A percentile compares a stretch with the other conserved stretches of the same genome.
phyloP scores from a whole-genome alignment of 2,888 invertebrate species.

The Mimachlamys varia region DNA sequence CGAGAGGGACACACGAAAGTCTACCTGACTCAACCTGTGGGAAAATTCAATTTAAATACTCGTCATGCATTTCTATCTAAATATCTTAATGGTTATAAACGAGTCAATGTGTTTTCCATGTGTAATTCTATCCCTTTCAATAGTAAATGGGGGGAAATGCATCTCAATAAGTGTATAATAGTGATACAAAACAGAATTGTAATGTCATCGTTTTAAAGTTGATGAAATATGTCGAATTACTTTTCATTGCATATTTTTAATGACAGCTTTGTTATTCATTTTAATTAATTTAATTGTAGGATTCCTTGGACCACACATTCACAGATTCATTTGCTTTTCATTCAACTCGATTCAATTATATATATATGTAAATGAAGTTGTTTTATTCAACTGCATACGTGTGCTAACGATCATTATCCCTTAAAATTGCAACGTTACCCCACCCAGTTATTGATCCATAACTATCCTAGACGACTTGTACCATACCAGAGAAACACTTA shows the following conservation, averaged over 20 bases:
- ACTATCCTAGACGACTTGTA: background rate
- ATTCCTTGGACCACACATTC: conserved; percentile 3
- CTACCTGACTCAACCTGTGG: conserved; percentile 16
- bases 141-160: conserved; percentile 9
- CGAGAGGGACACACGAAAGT: background rate
- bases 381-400: too few relatives aligned
- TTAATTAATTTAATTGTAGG: background rate
- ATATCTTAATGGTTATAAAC: background rate
- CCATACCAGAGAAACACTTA: background rate
- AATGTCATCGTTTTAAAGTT: background rate
- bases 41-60: conserved; percentile 16
- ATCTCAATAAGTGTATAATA: background rate
- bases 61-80: conserved; percentile 20
- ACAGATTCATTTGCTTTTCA: background rate
- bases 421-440: background rate
- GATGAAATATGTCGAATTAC: background rate
- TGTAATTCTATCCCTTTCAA: background rate
- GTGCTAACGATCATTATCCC: background rate
- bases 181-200: background rate
- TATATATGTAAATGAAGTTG: background rate
- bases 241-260: background rate
- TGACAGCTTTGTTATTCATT: background rate
- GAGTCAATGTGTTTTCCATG: background rate
- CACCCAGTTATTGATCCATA: background rate
- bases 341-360: background rate